Base-by-base conservation (phyloP, 2,113 vertebrate species). In the Anolis sagrei region DNA sequence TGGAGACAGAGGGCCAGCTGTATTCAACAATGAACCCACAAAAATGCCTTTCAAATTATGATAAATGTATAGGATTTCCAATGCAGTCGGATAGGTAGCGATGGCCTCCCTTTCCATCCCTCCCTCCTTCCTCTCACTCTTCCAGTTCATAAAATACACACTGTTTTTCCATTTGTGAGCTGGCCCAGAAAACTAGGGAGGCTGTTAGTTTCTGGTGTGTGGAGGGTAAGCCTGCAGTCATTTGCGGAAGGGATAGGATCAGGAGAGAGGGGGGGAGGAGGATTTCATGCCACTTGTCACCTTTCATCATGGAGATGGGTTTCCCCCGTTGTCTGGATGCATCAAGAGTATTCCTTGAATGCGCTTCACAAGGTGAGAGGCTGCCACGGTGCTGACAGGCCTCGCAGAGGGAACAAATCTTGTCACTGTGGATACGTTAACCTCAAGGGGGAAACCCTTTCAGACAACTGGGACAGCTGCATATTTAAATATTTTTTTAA, bases 161-260 rank as follows among this genome's bases (percentile, higher is more conserved):
- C 16, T 9, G 7, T 88, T 85, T 90, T 39, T 77, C 23, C 79
- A 27, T 58, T 84, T 84, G 18, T 14, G 44, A 82, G 58, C 48
- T 72, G 69, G 68, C 58, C 0, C 79, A 36, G 23, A 29, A 32
- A 3, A 7, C 36, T 13, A 58, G 81, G 7, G 1, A 0, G 0
- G 39, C 0, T 80, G 58, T 62, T 62, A 86, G 68, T 89, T 91
- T 76, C 84, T 93, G 94, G 89, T 88, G 86, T 81, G 78, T 93
- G 81, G n/a, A 44, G 68, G 76, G 73, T 74, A 44, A 68, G 91
- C 88, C 89, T 83, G 84, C 77, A 84, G 94, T 90, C 85, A 2
- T 81, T 87, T 79, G 49, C 72, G 58, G 16, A 81, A 61, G 27
- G 1, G 3, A 11, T 48, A 78, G 13, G 64, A 61, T 75, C 36